Percentiles rank a stretch among this genome's conserved stretches.
Conservation (phyloP, 2,797 vertebrate species). For the Sparus aurata region DNA sequence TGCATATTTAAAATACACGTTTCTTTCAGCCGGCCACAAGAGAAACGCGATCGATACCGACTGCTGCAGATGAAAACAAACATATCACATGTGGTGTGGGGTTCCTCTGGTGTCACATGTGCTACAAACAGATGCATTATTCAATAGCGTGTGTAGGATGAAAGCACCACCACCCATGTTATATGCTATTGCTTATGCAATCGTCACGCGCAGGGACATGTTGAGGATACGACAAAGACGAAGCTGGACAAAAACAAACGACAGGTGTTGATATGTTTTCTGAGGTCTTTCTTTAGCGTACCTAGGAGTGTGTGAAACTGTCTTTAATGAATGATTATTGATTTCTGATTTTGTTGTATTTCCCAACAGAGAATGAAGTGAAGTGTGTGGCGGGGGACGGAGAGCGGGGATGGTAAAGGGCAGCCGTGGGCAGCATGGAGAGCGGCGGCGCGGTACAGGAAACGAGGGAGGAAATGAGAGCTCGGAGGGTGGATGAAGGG, state of each 20-base stretch:
- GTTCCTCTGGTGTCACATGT: neutral
- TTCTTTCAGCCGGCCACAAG: neutral
- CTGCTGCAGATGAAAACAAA: neutral
- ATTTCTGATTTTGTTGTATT: conserved; percentile 65
- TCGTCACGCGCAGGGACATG: neutral
- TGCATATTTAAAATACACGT: neutral
- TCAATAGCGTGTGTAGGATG: conserved; percentile 13
- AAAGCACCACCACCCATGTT: neutral
- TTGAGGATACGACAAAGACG: neutral
- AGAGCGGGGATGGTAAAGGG: conserved; percentile 50
- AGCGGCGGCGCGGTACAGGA: conserved; percentile 51
- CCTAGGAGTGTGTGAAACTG: conserved; percentile 31
- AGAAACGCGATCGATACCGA: neutral
- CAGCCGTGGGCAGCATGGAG: conserved; percentile 66
- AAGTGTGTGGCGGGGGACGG: conserved; percentile 20
- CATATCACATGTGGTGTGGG: neutral
- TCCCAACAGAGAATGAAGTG: conserved; percentile 48
- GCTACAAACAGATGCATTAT: conserved; percentile 8
- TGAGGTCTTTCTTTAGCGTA: conserved; percentile 36
- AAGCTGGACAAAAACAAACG: neutral
- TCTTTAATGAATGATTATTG: conserved; percentile 61
- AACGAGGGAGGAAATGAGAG: conserved; percentile 63
- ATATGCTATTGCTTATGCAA: neutral
- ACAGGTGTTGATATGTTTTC: conserved; percentile 5
- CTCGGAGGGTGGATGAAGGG: conserved; percentile 30